These are phyloP conservation scores for Nephrotoma appendiculata DNA, from an alignment of 2,888 invertebrate genomes.

Conservation along the genomic window DNA sequence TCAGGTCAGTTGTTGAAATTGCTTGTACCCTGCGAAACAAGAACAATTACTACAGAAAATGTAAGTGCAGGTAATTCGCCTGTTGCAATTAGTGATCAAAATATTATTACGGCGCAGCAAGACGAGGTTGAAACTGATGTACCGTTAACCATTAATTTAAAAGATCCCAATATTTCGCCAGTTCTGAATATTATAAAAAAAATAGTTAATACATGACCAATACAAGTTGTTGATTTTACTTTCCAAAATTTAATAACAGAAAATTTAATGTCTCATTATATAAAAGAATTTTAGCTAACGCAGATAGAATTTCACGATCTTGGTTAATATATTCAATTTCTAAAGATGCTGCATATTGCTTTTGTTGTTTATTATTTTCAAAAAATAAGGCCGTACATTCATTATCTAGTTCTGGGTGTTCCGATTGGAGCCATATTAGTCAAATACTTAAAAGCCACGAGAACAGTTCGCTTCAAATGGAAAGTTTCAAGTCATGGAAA, in stretches of 20 bases:
- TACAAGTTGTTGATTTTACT: no score
- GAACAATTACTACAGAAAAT: no score
- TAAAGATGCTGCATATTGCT: slow-evolving; percentile 7
- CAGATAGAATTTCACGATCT: slow-evolving; percentile 3
- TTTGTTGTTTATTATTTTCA: slow-evolving; percentile 7
- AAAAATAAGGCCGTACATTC: background rate
- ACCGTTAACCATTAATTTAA: no score
- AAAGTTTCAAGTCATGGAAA: background rate
- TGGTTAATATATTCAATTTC: slow-evolving; percentile 8
- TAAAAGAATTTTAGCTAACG: slow-evolving; percentile 6
- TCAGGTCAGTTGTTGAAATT: no score
- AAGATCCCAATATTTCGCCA: no score
- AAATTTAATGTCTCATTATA: slow-evolving; percentile 4
- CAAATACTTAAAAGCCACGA: slow-evolving; percentile 6
- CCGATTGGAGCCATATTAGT: slow-evolving; percentile 7
- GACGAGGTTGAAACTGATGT: no score
- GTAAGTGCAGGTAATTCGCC: no score
- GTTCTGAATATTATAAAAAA: no score
- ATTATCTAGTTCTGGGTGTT: slow-evolving; percentile 7
- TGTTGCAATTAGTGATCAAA: no score
- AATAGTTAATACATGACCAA: no score
- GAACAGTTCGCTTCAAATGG: background rate
- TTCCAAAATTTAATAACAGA: background rate
- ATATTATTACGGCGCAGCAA: no score
- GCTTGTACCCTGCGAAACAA: no score